Percentiles rank a stretch among this genome's conserved stretches.
Conservation (phyloP, 2,113 vertebrate genomes). For the Pipa parva region DNA sequence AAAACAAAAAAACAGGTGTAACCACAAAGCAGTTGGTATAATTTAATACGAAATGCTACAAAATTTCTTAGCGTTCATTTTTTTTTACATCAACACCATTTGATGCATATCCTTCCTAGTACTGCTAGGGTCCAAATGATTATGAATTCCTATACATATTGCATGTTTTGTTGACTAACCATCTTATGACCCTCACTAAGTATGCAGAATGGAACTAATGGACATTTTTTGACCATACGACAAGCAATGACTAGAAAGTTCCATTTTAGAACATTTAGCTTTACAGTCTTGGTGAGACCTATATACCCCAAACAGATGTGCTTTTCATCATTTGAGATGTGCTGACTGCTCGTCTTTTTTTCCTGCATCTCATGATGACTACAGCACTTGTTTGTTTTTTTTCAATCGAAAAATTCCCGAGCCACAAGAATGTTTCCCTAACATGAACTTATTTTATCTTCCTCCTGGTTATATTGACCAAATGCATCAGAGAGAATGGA, state of each 20-base stretch:
- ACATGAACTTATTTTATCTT: constrained; percentile 14
- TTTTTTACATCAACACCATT: no score
- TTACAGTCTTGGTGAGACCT: background rate
- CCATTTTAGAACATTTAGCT: background rate
- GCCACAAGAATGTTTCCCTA: background rate
- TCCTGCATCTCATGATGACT: constrained; percentile 9
- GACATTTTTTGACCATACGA: no score
- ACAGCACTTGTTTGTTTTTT: constrained; percentile 8
- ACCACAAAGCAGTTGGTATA: no score
- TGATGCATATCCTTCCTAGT: no score
- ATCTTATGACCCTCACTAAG: background rate
- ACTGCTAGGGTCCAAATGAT: no score
- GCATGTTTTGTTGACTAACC: no score
- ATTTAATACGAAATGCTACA: no score
- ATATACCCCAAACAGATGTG: background rate
- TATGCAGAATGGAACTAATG: background rate
- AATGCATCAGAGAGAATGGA: constrained; percentile 39
- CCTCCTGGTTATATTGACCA: constrained; percentile 32
- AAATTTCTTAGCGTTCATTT: no score
- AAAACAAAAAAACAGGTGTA: no score
- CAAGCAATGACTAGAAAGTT: background rate
- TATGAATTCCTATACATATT: no score
- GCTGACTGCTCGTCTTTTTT: background rate
- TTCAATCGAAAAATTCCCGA: constrained; percentile 19
- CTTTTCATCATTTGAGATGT: background rate